Conservation (phyloP, 2,888 invertebrate species). For the Serrognathus titanus region DNA sequence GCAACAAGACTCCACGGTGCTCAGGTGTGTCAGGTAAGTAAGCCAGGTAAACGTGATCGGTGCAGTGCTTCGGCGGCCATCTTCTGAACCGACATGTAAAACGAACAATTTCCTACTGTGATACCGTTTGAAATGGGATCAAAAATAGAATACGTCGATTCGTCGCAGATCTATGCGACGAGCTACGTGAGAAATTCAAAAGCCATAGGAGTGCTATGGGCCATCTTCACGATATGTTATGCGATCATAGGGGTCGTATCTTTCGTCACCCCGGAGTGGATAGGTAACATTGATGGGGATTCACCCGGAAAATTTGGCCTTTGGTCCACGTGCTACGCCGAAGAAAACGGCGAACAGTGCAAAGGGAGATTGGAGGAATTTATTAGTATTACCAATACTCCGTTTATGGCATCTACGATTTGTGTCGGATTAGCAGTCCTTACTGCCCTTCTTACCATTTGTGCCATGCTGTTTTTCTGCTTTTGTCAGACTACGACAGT, state of each 20-base stretch:
- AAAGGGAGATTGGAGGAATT: constrained; percentile 81
- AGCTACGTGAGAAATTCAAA: constrained; percentile 89
- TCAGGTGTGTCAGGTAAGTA: constrained; percentile 17
- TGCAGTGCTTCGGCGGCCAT: constrained; percentile 19
- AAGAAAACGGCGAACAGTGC: constrained; percentile 77
- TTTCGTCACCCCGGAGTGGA: constrained; percentile 93
- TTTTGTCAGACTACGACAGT: constrained; percentile 89
- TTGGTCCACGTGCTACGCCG: constrained; percentile 82
- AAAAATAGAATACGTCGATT: constrained; percentile 90
- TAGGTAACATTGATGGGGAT: constrained; percentile 65
- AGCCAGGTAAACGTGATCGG: constrained; percentile 13
- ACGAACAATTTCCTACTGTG: constrained; percentile 2
- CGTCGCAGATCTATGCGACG: constrained; percentile 85
- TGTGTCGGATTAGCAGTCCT: constrained; percentile 83
- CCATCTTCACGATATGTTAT: constrained; percentile 95
- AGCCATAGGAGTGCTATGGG: constrained; percentile 97
- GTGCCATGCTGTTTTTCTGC: constrained; percentile 88
- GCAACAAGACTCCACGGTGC: constrained; percentile 10
- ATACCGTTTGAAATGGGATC: constrained; percentile 66
- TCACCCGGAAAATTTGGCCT: constrained; percentile 89
- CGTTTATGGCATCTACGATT: constrained; percentile 83
- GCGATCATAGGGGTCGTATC: constrained; percentile 94
- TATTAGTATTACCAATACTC: constrained; percentile 69
- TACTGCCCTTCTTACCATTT: constrained; percentile 81
- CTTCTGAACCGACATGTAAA: constrained; percentile 14